A percentile compares a stretch with the other conserved stretches of the same genome.
phyloP scores from a whole-genome alignment of 2,797 vertebrate species.

The Perodicticus potto region DNA sequence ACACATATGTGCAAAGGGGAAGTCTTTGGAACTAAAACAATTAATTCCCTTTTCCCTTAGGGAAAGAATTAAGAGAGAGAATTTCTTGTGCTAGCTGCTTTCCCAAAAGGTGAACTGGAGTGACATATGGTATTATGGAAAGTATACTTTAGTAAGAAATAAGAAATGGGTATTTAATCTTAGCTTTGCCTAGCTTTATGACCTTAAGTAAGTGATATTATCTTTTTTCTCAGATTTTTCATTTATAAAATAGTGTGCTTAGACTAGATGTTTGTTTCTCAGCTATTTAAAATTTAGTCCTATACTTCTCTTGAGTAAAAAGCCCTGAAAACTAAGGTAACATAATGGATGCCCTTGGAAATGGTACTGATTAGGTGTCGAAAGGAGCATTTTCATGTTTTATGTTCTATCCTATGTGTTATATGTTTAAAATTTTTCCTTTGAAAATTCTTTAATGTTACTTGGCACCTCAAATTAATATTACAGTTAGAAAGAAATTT shows the following conservation, averaged over 20 bases:
- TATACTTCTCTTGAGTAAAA: not conserved
- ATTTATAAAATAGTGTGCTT: not conserved
- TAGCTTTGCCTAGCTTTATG: not conserved
- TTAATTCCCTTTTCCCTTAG: no score
- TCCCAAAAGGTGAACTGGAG: not conserved
- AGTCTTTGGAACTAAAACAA: no score
- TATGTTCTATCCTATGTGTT: not conserved
- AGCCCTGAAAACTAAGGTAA: not conserved
- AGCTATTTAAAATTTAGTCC: not conserved
- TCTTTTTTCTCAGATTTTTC: not conserved
- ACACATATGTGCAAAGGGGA: no score
- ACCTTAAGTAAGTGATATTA: not conserved
- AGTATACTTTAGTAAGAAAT: not conserved
- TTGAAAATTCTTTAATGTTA: not conserved
- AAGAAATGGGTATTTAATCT: not conserved
- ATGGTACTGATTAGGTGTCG: not conserved
- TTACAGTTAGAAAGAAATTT: not conserved
- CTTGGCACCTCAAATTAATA: not conserved
- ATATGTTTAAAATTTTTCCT: not conserved
- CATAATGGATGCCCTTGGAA: not conserved
- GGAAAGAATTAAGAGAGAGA: not conserved
- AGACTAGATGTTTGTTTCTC: not conserved
- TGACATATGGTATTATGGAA: not conserved
- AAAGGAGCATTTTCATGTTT: slow-evolving; percentile 1
- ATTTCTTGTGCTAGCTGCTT: not conserved